Evolutionary conservation across 2,797 vertebrate genomes (phyloP).

Genomic region (Myripristis murdjan): DNA sequence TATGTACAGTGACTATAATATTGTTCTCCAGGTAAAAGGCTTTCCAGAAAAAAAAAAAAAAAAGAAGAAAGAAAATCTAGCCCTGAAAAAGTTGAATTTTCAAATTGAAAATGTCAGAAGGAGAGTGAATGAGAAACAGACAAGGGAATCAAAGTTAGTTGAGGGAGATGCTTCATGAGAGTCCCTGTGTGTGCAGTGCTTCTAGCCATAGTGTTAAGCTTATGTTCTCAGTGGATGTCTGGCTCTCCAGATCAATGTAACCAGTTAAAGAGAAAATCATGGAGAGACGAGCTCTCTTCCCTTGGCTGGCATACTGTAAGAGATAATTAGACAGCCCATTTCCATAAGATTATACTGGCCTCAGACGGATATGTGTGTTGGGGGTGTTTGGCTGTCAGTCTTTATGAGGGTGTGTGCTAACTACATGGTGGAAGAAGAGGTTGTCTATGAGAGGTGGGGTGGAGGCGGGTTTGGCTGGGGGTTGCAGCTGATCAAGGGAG

Average conservation of each 20-base stretch:
- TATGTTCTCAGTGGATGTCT: constrained; percentile 47
- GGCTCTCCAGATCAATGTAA: constrained; percentile 56
- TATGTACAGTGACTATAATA: background rate
- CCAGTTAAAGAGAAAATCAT: constrained; percentile 58
- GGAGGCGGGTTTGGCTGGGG: constrained; percentile 22
- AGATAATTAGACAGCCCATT: constrained; percentile 69
- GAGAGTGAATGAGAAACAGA: background rate
- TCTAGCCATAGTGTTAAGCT: constrained; percentile 22
- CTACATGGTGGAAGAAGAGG: constrained; percentile 32
- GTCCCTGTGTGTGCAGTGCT: constrained; percentile 6
- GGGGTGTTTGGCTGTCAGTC: constrained; percentile 50
- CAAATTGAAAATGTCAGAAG: constrained; percentile 2
- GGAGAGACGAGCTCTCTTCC: constrained; percentile 37
- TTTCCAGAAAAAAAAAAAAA: background rate
- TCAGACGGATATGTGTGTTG: constrained; percentile 38
- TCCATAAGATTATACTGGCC: constrained; percentile 65
- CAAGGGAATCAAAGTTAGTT: constrained; percentile 3
- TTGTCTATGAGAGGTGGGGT: background rate
- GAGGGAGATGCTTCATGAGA: constrained; percentile 18
- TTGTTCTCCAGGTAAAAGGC: background rate
- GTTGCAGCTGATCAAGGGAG: constrained; percentile 17
- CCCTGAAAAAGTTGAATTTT: background rate
- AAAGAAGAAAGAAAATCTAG: background rate
- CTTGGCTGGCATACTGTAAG: constrained; percentile 43
- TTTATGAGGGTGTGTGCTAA: constrained; percentile 22